phyloP scores from a whole-genome alignment of 1,140 invertebrate species.

The Hydropsyche tenuis region DNA sequence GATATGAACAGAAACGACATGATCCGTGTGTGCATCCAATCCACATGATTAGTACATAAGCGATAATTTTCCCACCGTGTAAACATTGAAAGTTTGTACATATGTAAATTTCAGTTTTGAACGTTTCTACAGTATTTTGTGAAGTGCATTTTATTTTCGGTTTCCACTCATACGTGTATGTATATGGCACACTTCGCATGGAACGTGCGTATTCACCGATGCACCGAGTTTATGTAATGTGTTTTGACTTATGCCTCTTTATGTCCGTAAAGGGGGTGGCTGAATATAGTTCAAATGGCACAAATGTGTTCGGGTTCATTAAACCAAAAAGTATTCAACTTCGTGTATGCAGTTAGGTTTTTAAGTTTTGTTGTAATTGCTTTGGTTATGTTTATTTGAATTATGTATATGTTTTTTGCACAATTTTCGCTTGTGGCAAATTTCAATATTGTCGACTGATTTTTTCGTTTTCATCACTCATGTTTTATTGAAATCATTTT shows the following conservation, averaged over 20 bases:
- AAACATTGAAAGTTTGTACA: too few relatives aligned
- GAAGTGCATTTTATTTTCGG: too few relatives aligned
- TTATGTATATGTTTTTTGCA: neutral
- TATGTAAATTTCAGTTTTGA: too few relatives aligned
- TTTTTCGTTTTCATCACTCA: neutral
- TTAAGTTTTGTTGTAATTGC: neutral
- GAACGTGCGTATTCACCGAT: too few relatives aligned
- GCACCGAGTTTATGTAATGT: too few relatives aligned
- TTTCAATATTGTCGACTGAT: neutral
- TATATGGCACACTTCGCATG: too few relatives aligned
- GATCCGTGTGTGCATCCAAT: neutral
- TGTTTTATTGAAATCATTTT: neutral
- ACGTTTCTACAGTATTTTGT: too few relatives aligned
- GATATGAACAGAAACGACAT: neutral
- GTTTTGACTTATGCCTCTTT: too few relatives aligned
- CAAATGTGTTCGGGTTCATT: conserved; percentile 32
- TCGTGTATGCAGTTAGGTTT: neutral
- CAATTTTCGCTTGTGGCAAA: neutral
- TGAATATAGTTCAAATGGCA: conserved; percentile 31
- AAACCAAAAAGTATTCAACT: conserved; percentile 35
- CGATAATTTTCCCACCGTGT: too few relatives aligned
- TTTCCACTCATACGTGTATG: too few relatives aligned
- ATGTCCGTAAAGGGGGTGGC: too few relatives aligned
- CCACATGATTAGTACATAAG: neutral
- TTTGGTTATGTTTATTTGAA: neutral